Base-by-base conservation (phyloP, 1,140 invertebrate species). In the Lamellibrachia luymesi region DNA sequence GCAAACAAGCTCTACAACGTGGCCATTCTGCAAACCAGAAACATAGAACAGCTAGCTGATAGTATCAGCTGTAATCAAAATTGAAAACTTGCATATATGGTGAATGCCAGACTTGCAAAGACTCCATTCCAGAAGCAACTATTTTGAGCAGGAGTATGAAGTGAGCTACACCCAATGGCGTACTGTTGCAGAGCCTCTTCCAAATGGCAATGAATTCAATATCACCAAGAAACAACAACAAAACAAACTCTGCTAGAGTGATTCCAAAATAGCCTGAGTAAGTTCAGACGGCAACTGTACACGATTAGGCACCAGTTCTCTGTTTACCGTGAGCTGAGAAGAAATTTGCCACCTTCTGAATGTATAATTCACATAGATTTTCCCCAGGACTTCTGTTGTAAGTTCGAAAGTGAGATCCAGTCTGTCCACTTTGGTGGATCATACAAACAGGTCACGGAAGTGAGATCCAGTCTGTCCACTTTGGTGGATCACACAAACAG, bases 1-100 rank as follows among this genome's bases (percentile, higher is more conserved):
- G 38, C 92, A 27, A 51, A 93, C 25, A 94, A 93, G 64, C 52
- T 91, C 13, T 64, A 91, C 27, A 80, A 93, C 90, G 56, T 94
- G 38, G 91, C 56, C 13, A 92, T 93, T 93, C 52, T 92, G 90
- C 92, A 93, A 10, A 52, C 92, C 90, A 93, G 90, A 38, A 91
- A 91, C 90, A 91, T 25, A 7, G 90, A 91, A 5, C 90, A 91
- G 90, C 27, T 91, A 91, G 90, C 90, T 91, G 90, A 91, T 4
- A 25, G 90, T n/a, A 91, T 49, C 90, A 91, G 22, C 22, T 91
- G 90, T 91, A n/a, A 91, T 91, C 90, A 2, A 27, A n/a, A 25
- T 91, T 91, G 90, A 91, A 91, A 91, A n/a, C 90, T 10, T 91
- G 90, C 90, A 91, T 91, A n/a, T 91, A 38, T n/a, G 90, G 38